Percentiles rank a stretch among this genome's conserved stretches.
Conservation (phyloP, 2,797 vertebrate genomes). For the Pseudocheirus occidentalis region DNA sequence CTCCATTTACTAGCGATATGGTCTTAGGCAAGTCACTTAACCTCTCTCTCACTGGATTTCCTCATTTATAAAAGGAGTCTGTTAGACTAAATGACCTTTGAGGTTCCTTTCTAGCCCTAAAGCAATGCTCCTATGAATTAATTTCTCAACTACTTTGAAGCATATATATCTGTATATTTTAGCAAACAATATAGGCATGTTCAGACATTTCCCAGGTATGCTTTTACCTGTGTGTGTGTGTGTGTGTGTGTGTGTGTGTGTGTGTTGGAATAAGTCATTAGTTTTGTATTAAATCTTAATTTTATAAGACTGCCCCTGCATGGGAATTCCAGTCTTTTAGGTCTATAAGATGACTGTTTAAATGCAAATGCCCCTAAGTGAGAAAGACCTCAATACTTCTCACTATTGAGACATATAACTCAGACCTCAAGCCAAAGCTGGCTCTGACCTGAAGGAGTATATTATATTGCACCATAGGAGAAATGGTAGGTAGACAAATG, state of each 20-base stretch:
- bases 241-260: too few species aligned
- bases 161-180: neutral
- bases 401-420: neutral
- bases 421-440: neutral
- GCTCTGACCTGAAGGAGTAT: neutral
- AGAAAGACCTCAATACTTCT: neutral
- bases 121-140: neutral
- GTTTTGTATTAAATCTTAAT: neutral
- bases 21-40: too few species aligned
- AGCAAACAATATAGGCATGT: neutral
- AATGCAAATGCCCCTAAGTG: neutral
- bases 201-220: neutral
- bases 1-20: neutral
- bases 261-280: neutral
- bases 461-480: neutral
- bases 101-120: neutral
- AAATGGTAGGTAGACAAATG: neutral
- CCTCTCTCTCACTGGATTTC: too few species aligned
- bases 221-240: too few species aligned
- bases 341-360: slow-evolving; percentile 35
- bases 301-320: neutral
- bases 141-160: neutral
- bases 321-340: slow-evolving; percentile 2
- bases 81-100: neutral
- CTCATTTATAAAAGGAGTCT: too few species aligned